Base-by-base conservation (phyloP, 37 sponge, comb jelly and placozoan species). In the Aplysina aerophoba region DNA sequence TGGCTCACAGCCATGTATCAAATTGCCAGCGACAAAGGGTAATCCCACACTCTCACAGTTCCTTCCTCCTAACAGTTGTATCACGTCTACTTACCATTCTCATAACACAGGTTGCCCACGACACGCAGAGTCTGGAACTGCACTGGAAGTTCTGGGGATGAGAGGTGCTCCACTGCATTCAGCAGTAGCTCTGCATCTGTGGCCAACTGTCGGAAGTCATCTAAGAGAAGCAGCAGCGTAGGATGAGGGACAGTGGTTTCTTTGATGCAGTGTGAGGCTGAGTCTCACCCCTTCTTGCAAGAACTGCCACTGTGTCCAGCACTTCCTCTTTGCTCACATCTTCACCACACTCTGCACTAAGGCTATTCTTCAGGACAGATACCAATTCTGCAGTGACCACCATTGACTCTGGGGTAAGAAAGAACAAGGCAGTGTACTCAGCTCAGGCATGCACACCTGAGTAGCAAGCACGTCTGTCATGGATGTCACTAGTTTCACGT, bases 61-160 rank as follows among this genome's bases (percentile, higher is more conserved):
- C 50, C 8, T 3, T 44, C 50, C 50, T 11, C 8, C 6, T 3
- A 11, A 44, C 6, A 44, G 50, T 3, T 44, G 50, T 11, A 44
- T 3, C 50, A 44, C 6, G 28, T 4, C 11, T 4, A 44, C 84
- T 85, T 56, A 88, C 92, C 92, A 38, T 92, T 71, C 35, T 92
- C 92, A 86, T 80, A 86, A 71, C 89, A 92, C 19, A 92, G 84
- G 63, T 92, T 92, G 50, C 89, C 92, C 40, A 92, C 44, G 60
- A 88, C 87, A 58, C 92, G 53, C 31, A 92, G 44, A 0, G 86
- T 56, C 34, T 92, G 92, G 16, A 91, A 58, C n/a, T 72, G 85
- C 15, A 59, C 78, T 19, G 1, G 15, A 1, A 25, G 24, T 15
- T 54, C 55, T 24, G 22, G 78, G 3, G 78, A 53, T 2, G 25